A percentile compares a stretch with the other conserved stretches of the same genome.
Evolutionary conservation across 2,888 invertebrate species (phyloP).

Genomic region (Agriopis aurantiaria): DNA sequence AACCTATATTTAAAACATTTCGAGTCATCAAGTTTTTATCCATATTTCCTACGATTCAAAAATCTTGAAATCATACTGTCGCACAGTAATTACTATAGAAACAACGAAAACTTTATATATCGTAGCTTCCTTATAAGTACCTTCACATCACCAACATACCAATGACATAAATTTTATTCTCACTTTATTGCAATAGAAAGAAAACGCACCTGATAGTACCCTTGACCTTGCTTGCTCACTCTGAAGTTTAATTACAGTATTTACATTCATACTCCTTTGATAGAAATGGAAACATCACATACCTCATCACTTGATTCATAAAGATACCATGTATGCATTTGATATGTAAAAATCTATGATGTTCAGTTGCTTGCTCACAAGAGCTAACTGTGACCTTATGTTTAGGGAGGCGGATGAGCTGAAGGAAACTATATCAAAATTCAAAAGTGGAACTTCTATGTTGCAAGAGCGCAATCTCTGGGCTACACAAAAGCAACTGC

Average conservation of each 20-base stretch:
- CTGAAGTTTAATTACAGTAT: neutral
- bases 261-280: neutral
- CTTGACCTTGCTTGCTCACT: neutral
- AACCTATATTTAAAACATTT: constrained; percentile 29
- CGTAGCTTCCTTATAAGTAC: neutral
- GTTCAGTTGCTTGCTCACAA: neutral
- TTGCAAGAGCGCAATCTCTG: constrained; percentile 78
- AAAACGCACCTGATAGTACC: neutral
- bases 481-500: constrained; percentile 79
- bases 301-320: neutral
- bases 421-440: constrained; percentile 89
- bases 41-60: neutral
- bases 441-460: constrained; percentile 85
- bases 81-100: neutral
- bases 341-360: neutral
- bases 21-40: constrained; percentile 8
- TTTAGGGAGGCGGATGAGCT: constrained; percentile 91
- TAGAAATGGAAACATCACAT: neutral
- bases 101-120: neutral
- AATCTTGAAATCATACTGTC: neutral
- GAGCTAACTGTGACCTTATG: constrained; percentile 5
- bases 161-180: neutral
- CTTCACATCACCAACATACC: neutral
- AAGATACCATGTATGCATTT: too few species aligned
- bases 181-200: neutral